A percentile compares a stretch with the other conserved stretches of the same genome.
Conservation (phyloP, 1,140 invertebrate species). For the Zaprionus capensis region DNA sequence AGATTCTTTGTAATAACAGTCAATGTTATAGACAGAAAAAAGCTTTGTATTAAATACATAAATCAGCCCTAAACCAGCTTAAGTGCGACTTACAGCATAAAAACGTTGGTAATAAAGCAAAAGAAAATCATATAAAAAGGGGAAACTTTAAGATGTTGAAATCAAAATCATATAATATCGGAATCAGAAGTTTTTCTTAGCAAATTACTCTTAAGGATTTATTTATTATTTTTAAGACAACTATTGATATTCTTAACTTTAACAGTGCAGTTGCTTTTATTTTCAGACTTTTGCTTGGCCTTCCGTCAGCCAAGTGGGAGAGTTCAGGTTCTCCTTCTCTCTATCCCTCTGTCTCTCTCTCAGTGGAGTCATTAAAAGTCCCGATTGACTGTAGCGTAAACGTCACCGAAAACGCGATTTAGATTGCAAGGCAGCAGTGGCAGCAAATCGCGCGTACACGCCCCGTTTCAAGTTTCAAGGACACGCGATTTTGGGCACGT, state of each 20-base stretch:
- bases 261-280: not conserved
- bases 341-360: not conserved
- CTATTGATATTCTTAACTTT: not conserved
- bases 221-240: not conserved
- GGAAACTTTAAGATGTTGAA: too few relatives aligned
- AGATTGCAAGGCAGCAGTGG: slow-evolving; percentile 41
- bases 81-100: not conserved
- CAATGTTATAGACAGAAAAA: not conserved
- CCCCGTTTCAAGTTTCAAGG: slow-evolving; percentile 63
- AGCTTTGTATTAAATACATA: not conserved
- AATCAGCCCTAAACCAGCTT: not conserved
- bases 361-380: slow-evolving; percentile 37
- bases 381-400: slow-evolving; percentile 29
- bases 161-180: too few relatives aligned
- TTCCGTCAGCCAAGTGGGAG: not conserved
- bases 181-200: too few relatives aligned
- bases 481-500: slow-evolving; percentile 67
- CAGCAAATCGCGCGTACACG: slow-evolving; percentile 39
- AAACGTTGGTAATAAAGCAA: not conserved
- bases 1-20: not conserved
- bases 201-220: not conserved
- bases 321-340: not conserved
- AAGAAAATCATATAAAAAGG: not conserved
- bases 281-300: not conserved
- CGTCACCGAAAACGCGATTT: slow-evolving; percentile 50